phyloP scores from a whole-genome alignment of 2,888 invertebrate species.

The Nasonovia ribisnigri region DNA sequence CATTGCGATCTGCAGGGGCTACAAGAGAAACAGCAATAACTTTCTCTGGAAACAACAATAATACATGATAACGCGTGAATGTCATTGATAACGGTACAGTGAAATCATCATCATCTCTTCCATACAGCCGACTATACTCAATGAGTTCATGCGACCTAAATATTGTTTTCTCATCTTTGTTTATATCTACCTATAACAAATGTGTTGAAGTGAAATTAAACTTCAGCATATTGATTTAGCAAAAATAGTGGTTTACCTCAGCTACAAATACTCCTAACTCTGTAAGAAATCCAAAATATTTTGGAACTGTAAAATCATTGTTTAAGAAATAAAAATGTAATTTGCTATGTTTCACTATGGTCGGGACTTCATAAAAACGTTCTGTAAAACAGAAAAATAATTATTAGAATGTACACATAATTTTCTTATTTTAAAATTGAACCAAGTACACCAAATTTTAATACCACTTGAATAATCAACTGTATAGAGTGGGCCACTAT shows the following conservation, averaged over 20 bases:
- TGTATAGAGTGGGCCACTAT: not conserved
- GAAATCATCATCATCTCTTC: constrained; percentile 69
- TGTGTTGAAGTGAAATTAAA: constrained; percentile 4
- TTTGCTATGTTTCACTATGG: constrained; percentile 28
- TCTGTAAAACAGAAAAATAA: constrained; percentile 40
- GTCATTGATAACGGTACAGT: constrained; percentile 80
- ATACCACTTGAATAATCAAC: not conserved
- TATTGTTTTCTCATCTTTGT: constrained; percentile 73
- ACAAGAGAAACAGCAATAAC: constrained; percentile 87
- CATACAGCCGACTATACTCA: constrained; percentile 68
- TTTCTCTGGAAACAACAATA: constrained; percentile 85
- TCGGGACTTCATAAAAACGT: constrained; percentile 54
- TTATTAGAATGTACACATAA: not conserved
- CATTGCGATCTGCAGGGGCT: constrained; percentile 87
- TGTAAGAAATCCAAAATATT: constrained; percentile 86
- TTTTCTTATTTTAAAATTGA: not conserved
- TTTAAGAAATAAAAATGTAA: constrained; percentile 63
- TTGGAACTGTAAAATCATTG: constrained; percentile 77
- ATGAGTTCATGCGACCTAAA: constrained; percentile 70
- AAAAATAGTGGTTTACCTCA: constrained; percentile 73
- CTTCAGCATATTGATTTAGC: constrained; percentile 59
- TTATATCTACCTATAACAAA: constrained; percentile 69
- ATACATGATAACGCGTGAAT: constrained; percentile 90
- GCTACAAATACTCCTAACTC: constrained; percentile 86
- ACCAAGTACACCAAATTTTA: not conserved